phyloP scores from a whole-genome alignment of 1,140 invertebrate species.

The Zaprionus vittiger region DNA sequence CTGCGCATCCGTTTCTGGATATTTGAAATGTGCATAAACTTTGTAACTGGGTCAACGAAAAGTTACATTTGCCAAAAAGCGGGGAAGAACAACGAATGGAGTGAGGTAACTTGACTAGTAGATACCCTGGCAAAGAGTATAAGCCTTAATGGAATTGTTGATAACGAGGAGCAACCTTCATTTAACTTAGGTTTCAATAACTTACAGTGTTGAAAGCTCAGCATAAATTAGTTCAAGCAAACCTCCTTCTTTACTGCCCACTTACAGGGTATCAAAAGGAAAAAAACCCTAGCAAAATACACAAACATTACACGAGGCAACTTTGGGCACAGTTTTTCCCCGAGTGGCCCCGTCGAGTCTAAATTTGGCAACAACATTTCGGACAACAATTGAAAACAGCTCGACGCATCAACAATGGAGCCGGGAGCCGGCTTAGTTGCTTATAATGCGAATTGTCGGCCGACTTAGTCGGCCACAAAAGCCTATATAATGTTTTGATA shows the following conservation, averaged over 20 bases:
- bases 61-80: constrained; percentile 21
- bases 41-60: constrained; percentile 51
- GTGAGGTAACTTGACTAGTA: not conserved
- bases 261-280: not conserved
- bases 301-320: constrained; percentile 23
- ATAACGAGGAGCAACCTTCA: accelerated
- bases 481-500: constrained; percentile 34
- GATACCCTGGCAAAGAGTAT: constrained; percentile 14
- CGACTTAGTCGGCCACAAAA: constrained; percentile 42
- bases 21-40: constrained; percentile 49
- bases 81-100: not conserved
- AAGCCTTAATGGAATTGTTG: not conserved
- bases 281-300: constrained; percentile 32
- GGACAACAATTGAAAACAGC: constrained; percentile 47
- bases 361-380: constrained; percentile 31
- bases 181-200: not conserved
- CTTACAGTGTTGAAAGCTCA: not conserved
- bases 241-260: not conserved
- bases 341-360: constrained; percentile 21
- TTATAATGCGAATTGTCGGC: constrained; percentile 22
- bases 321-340: constrained; percentile 35
- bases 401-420: constrained; percentile 52
- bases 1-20: constrained; percentile 43
- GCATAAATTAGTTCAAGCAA: not conserved
- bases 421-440: constrained; percentile 1